Conservation (phyloP, 92 coral and sea anemone genomes). For the Pocillopora grandis region DNA sequence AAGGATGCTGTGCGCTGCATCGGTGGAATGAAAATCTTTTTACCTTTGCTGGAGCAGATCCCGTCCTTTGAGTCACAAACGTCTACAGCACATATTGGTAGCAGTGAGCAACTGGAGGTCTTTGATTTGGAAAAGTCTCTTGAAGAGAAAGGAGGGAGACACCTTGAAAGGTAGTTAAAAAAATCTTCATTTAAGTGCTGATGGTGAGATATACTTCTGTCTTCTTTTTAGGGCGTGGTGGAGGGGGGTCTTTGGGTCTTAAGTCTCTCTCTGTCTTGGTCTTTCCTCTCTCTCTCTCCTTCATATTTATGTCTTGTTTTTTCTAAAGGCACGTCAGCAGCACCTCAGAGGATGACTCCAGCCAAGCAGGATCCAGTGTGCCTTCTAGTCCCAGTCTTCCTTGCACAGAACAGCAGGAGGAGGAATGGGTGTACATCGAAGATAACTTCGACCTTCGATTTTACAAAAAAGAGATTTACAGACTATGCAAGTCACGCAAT, state of each 20-base stretch:
- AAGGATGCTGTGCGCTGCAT: conserved; percentile 91
- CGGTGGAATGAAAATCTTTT: conserved; percentile 93
- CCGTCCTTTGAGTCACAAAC: conserved; percentile 12
- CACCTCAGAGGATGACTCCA: conserved; percentile 19
- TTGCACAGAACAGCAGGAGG: conserved; percentile 34
- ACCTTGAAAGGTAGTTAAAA: conserved; percentile 12
- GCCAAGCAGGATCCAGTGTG: neutral
- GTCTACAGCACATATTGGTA: neutral
- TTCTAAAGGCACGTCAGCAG: conserved; percentile 22
- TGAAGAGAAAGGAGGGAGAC: neutral
- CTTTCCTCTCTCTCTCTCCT: neutral
- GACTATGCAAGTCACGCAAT: conserved; percentile 56
- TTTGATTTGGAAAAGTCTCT: conserved; percentile 20
- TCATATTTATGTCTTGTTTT: neutral
- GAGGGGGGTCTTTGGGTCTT: neutral
- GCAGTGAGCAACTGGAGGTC: conserved; percentile 18
- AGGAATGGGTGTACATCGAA: conserved; percentile 75
- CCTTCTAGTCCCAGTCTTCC: conserved; percentile 10
- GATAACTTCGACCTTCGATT: conserved; percentile 46
- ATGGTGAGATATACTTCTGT: neutral
- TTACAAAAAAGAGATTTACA: conserved; percentile 56
- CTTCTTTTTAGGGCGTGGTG: neutral
- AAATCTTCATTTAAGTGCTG: neutral
- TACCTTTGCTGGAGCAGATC: conserved; percentile 89
- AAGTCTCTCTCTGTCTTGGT: too few relatives aligned